Conservation (phyloP, 2,113 vertebrate species). For the Strix aluco region DNA sequence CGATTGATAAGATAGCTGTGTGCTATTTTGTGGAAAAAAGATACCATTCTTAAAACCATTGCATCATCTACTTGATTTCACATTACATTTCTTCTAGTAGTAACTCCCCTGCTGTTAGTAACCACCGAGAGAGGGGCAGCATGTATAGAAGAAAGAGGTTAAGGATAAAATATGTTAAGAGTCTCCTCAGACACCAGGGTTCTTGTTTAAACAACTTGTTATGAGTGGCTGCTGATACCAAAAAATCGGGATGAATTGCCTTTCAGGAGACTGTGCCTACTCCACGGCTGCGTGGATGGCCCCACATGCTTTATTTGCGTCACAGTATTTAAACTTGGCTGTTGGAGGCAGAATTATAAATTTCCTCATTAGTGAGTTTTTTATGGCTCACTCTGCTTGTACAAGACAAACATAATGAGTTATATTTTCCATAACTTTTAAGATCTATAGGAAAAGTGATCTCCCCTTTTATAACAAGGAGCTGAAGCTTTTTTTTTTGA, state of each 20-base stretch:
- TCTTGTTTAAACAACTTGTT: neutral
- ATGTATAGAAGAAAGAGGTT: fast-evolving
- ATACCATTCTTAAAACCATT: too few relatives aligned
- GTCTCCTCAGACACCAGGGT: neutral
- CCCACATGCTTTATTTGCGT: neutral
- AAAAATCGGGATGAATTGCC: fast-evolving
- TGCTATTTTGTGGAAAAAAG: neutral
- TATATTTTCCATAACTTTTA: fast-evolving
- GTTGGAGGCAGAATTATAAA: neutral
- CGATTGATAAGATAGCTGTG: neutral
- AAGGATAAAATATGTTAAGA: fast-evolving
- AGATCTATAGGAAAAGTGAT: too few relatives aligned
- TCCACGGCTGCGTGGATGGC: neutral
- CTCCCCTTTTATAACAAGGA: neutral
- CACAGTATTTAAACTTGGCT: neutral
- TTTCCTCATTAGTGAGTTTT: neutral
- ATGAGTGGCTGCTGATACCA: neutral
- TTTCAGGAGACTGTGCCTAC: neutral
- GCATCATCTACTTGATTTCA: fast-evolving
- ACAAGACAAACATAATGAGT: fast-evolving
- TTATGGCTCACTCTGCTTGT: neutral
- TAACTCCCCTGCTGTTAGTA: too few relatives aligned
- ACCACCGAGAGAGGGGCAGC: neutral
- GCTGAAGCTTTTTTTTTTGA: neutral
- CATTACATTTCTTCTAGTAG: fast-evolving